phyloP scores from a whole-genome alignment of 2,797 vertebrate genomes.

The Pachyuromys duprasi region DNA sequence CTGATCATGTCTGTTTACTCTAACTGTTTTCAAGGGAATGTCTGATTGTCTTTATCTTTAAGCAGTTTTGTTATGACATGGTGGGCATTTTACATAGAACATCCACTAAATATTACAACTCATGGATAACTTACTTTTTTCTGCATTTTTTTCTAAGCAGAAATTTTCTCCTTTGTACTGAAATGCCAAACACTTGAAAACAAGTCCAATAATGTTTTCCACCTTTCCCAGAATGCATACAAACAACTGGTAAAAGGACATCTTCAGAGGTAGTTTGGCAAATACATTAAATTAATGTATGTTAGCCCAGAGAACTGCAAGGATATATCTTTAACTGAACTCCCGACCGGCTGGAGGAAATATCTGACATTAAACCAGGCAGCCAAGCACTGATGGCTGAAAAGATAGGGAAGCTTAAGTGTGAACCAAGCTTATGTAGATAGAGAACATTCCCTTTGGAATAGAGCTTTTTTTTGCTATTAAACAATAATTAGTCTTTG shows the following conservation, averaged over 20 bases:
- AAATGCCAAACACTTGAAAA: neutral
- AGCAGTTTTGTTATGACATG: neutral
- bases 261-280: neutral
- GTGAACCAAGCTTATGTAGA: conserved; percentile 42
- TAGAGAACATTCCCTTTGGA: conserved; percentile 29
- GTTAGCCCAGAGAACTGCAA: neutral
- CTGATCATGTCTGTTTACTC: neutral
- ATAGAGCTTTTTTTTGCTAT: conserved; percentile 27
- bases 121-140: neutral
- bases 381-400: neutral
- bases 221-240: neutral
- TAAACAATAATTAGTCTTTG: conserved; percentile 67
- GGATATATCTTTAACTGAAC: neutral
- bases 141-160: neutral
- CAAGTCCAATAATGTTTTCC: neutral
- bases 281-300: neutral
- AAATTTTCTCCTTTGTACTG: neutral
- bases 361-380: neutral
- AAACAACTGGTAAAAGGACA: neutral
- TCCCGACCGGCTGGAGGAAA: neutral
- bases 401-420: conserved; percentile 42
- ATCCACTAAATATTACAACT: neutral
- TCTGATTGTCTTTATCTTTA: neutral
- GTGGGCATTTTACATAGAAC: neutral
- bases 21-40: neutral